Conservation (phyloP, 2,888 invertebrate species). For the Mycalesis mineus region DNA sequence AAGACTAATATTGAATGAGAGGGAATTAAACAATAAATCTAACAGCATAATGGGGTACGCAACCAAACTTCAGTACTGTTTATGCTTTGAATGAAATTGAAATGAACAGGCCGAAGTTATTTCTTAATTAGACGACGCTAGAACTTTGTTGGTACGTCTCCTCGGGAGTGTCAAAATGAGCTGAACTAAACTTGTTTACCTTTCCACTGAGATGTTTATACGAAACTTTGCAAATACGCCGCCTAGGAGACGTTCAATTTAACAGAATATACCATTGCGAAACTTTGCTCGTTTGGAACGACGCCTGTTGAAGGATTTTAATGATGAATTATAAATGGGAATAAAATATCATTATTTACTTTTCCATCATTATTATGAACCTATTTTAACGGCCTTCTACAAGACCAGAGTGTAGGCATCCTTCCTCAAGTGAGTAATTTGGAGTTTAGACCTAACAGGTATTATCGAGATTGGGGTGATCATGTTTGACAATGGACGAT, state of each 20-base stretch:
- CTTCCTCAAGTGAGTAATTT: too few species aligned
- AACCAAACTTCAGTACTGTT: slow-evolving; percentile 35
- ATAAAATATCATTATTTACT: background rate
- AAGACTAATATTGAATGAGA: slow-evolving; percentile 7
- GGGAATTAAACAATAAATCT: slow-evolving; percentile 23
- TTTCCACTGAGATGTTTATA: slow-evolving; percentile 59
- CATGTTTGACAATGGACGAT: too few species aligned
- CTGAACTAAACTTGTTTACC: slow-evolving; percentile 70
- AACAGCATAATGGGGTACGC: slow-evolving; percentile 26
- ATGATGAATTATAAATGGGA: background rate
- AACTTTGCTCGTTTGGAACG: slow-evolving; percentile 14
- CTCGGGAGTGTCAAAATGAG: slow-evolving; percentile 67
- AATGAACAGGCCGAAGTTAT: slow-evolving; percentile 64
- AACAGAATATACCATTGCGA: slow-evolving; percentile 21
- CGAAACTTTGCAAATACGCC: slow-evolving; percentile 60
- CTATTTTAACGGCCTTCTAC: too few species aligned
- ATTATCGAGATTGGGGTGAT: too few species aligned
- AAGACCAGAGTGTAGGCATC: too few species aligned
- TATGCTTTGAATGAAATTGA: slow-evolving; percentile 56
- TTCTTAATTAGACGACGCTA: slow-evolving; percentile 60
- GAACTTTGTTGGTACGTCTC: slow-evolving; percentile 59
- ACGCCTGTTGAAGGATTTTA: slow-evolving; percentile 3
- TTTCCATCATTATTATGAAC: too few species aligned
- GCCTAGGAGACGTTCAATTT: slow-evolving; percentile 55
- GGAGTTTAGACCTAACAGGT: too few species aligned